Conservation (phyloP, 1,140 invertebrate genomes). For the Eupristina koningsbergeri region DNA sequence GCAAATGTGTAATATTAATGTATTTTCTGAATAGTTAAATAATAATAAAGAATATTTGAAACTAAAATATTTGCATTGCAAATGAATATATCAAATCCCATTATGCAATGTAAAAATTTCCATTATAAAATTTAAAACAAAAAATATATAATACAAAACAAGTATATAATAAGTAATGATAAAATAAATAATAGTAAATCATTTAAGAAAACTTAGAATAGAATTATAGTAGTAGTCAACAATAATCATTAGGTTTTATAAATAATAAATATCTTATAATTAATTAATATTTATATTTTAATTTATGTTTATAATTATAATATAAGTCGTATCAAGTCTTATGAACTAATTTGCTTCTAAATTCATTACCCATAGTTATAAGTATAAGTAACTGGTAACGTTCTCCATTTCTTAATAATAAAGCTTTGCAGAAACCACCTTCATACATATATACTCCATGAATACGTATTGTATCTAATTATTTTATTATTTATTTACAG, state of each 20-base stretch:
- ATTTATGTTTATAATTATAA: neutral
- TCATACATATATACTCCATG: constrained; percentile 1
- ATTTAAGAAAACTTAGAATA: no score
- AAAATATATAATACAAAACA: no score
- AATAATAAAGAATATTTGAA: no score
- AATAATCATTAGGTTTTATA: no score
- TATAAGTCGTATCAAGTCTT: neutral
- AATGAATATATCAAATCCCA: neutral
- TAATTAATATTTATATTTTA: neutral
- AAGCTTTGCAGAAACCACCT: constrained; percentile 10
- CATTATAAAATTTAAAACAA: neutral
- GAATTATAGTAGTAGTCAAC: no score
- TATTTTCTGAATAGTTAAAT: no score
- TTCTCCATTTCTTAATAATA: constrained; percentile 22
- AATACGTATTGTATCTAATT: neutral
- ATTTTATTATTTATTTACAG: no score
- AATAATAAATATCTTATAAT: no score
- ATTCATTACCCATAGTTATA: neutral
- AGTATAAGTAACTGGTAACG: constrained; percentile 23
- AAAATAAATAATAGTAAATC: no score
- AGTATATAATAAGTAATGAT: no score
- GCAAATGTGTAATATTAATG: neutral
- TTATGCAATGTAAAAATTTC: constrained; percentile 23
- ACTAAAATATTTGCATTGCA: neutral
- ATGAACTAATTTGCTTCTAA: no score